Evolutionary conservation across 2,113 vertebrate genomes (phyloP).

Genomic region (Hippocampus mohnikei): DNA sequence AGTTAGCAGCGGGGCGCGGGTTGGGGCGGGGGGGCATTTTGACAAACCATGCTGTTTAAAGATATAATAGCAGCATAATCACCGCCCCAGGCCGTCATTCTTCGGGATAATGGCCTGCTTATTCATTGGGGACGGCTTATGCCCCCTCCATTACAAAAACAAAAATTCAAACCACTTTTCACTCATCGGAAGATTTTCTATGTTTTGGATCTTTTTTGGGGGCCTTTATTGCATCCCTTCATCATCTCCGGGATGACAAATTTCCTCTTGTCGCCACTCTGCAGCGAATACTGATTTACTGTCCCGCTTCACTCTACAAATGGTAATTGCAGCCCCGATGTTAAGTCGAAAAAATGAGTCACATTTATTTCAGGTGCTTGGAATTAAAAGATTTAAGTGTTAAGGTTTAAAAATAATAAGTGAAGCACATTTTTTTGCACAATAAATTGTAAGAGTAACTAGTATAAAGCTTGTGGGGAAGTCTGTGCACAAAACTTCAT

Average conservation of each 20-base stretch:
- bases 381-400: no score
- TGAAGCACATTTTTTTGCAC: no score
- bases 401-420: no score
- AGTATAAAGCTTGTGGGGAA: no score
- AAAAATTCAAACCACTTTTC: no score
- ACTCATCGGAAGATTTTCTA: constrained; percentile 12
- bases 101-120: constrained; percentile 91
- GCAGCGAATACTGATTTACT: background rate
- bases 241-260: background rate
- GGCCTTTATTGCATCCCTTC: constrained; percentile 1
- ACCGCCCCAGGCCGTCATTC: constrained; percentile 84
- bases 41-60: constrained; percentile 91
- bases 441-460: no score
- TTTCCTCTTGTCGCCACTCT: background rate
- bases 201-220: constrained; percentile 3
- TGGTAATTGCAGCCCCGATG: background rate
- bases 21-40: constrained; percentile 76
- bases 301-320: background rate
- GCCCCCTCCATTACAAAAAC: constrained; percentile 70
- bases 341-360: background rate
- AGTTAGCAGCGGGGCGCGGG: constrained; percentile 36
- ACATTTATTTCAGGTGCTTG: no score
- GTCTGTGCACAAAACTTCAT: no score
- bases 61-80: constrained; percentile 92
- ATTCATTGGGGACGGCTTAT: constrained; percentile 85